Percentiles rank a stretch among this genome's conserved stretches.
Evolutionary conservation across 1,140 invertebrate species (phyloP).

Genomic region (Papilio glaucus): DNA sequence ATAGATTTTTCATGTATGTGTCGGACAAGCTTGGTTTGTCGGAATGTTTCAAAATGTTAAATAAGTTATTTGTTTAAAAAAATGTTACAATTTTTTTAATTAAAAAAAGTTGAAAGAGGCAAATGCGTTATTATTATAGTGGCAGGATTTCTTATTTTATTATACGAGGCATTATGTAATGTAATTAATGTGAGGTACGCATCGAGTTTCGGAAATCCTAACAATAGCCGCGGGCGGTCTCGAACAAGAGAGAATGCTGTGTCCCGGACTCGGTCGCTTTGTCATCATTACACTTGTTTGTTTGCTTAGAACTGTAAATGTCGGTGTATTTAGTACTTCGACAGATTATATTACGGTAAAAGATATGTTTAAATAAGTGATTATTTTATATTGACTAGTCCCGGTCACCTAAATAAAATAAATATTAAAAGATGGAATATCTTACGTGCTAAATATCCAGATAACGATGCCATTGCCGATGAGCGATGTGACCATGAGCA

Average conservation of each 20-base stretch:
- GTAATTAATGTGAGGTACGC: background rate
- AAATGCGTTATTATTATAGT: background rate
- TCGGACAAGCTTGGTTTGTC: background rate
- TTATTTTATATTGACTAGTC: background rate
- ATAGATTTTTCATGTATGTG: background rate
- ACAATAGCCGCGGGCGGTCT: background rate
- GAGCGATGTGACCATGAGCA: constrained; percentile 87
- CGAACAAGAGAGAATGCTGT: background rate
- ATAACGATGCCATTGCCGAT: constrained; percentile 92
- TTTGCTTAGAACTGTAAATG: background rate
- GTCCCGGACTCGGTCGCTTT: constrained; percentile 3
- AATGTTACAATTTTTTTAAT: background rate
- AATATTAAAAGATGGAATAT: too few relatives aligned
- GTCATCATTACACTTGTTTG: constrained; percentile 23
- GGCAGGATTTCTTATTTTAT: background rate
- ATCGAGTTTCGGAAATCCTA: constrained; percentile 24
- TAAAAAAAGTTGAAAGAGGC: background rate
- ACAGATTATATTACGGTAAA: background rate
- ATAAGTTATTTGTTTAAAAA: background rate
- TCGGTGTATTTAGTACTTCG: background rate
- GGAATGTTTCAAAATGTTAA: background rate
- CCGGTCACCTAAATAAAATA: too few relatives aligned
- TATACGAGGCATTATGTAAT: background rate
- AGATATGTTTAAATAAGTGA: background rate
- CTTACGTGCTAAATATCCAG: constrained; percentile 92